phyloP scores from a whole-genome alignment of 2,888 invertebrate species.

The Catocala nupta region DNA sequence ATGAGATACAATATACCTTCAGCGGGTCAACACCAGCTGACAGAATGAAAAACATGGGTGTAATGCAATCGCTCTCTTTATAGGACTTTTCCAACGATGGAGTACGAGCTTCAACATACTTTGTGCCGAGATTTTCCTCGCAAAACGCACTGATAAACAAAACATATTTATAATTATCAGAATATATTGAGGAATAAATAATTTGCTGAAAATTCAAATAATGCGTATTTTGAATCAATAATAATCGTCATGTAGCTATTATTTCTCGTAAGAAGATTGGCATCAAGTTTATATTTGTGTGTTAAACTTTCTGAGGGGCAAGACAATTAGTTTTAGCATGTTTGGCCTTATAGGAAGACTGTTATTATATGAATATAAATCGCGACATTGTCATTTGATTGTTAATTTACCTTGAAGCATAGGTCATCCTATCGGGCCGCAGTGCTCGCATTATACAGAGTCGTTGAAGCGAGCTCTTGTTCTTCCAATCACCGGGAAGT shows the following conservation, averaged over 20 bases:
- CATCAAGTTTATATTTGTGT: too few relatives aligned
- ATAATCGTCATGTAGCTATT: too few relatives aligned
- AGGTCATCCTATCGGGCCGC: conserved; percentile 97
- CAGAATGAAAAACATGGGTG: conserved; percentile 97
- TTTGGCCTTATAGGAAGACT: too few relatives aligned
- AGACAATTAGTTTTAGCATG: too few relatives aligned
- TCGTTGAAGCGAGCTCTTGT: conserved; percentile 93
- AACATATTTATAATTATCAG: background rate
- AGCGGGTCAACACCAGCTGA: conserved; percentile 98
- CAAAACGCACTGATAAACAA: conserved; percentile 90
- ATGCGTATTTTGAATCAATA: too few relatives aligned
- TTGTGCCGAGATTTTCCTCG: conserved; percentile 94
- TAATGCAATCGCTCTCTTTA: conserved; percentile 93
- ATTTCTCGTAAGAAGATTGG: too few relatives aligned
- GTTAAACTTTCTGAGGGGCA: too few relatives aligned
- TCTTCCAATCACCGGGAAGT: conserved; percentile 98
- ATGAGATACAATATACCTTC: conserved; percentile 83
- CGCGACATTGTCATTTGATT: too few relatives aligned
- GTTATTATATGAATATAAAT: too few relatives aligned
- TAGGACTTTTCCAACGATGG: conserved; percentile 95
- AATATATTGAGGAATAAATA: too few relatives aligned
- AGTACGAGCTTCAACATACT: conserved; percentile 92
- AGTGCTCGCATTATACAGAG: conserved; percentile 97
- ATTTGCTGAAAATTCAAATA: too few relatives aligned
- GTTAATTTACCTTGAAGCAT: conserved; percentile 90